Evolutionary conservation across 2,888 invertebrate genomes (phyloP), one percentile per base, ranked within the genome.

Genomic region (Tetragonula carbonaria): DNA sequence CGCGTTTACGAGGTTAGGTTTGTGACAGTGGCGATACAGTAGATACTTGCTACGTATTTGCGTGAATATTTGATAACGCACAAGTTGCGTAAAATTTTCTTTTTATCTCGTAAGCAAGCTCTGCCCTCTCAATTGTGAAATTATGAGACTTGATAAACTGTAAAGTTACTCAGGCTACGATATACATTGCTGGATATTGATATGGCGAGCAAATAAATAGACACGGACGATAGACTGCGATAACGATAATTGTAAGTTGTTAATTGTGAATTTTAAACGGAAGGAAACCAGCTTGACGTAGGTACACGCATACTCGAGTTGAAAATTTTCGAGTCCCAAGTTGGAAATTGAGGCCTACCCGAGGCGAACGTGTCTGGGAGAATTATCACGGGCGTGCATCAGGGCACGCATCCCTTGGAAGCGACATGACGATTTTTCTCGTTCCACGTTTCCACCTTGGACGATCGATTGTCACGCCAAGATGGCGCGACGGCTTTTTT

Each of bases 381-480:
- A 84, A 79, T 85, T 80, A 85, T 85, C 85, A 14, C 74, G 63
- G 74, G 45, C n/a, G 67, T 38, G 66, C 71, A 85, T 84, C 85
- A 75, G 85, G 80, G 84, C 80, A 80, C 28, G 28, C 78, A 68
- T 85, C 78, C 74, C 33, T 84, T 71, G 70, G 70, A 65, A 21
- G 62, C n/a, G 71, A 59, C 85, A 23, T 63, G 74, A n/a, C 82
- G 74, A 77, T 82, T 79, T 86, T 86, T 82, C 85, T 72, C 74
- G 57, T 77, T 77, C 79, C 82, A 65, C 11, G 66, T 79, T 78
- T 66, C 70, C 71, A 74, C 62, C 51, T 16, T 11, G 45, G 63
- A 70, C 82, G 78, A 85, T 82, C 79, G 79, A 86, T 86, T 65
- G 85, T 85, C 85, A 63, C 33, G 33, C 63, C 85, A 14, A 70